These are phyloP conservation scores for Drosophila malerkotliana DNA, from an alignment of 1,140 invertebrate species.

Conservation along the genomic window DNA sequence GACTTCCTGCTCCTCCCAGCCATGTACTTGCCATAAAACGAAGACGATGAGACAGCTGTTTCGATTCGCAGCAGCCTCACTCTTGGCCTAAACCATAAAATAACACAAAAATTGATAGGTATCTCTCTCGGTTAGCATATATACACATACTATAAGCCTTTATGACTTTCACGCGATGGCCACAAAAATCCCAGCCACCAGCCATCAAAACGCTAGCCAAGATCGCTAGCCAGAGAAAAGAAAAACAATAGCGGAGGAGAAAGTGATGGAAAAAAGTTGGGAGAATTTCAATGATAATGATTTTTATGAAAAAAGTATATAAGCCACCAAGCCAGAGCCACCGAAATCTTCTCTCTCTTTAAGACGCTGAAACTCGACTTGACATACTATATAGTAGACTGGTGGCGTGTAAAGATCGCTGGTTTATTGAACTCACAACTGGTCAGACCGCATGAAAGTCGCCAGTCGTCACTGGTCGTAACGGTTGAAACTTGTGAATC, in stretches of 20 bases:
- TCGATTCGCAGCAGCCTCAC: neutral
- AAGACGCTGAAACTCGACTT: neutral
- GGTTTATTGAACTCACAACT: conserved; percentile 65
- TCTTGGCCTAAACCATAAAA: conserved; percentile 15
- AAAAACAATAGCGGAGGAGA: conserved; percentile 33
- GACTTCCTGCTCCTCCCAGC: conserved; percentile 34
- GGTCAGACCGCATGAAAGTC: conserved; percentile 46
- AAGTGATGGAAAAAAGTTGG: conserved; percentile 21
- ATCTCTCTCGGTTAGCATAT: conserved; percentile 12
- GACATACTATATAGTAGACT: conserved; percentile 1
- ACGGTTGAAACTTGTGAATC: conserved; percentile 49
- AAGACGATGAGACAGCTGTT: neutral
- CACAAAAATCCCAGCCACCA: conserved; percentile 23
- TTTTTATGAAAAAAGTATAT: conserved; percentile 44
- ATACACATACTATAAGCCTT: conserved; percentile 11
- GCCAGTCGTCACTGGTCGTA: conserved; percentile 14
- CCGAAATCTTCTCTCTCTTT: conserved; percentile 10
- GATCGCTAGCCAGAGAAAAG: conserved; percentile 9
- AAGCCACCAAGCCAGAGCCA: conserved; percentile 2
- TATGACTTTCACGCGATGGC: conserved; percentile 47
- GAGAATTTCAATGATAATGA: conserved; percentile 21
- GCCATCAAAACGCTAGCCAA: neutral
- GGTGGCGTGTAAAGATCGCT: conserved; percentile 1
- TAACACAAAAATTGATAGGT: conserved; percentile 14
- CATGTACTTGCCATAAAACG: conserved; percentile 22